Evolutionary conservation across 2,797 vertebrate genomes (phyloP).

Genomic region (Caiman crocodilus): DNA sequence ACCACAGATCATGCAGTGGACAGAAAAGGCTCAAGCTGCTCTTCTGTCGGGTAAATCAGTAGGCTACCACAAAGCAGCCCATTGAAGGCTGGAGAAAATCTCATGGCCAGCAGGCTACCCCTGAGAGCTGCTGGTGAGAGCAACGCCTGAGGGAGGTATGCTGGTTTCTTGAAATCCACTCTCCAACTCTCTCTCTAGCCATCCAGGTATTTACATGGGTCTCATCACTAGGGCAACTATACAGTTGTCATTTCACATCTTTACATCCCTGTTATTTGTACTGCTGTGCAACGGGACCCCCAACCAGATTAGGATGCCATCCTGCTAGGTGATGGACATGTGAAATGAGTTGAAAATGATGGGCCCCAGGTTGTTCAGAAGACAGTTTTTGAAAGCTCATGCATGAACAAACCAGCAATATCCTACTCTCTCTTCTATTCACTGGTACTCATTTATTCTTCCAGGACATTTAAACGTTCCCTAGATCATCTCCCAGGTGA

Average conservation of each 20-base stretch:
- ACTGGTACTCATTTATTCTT: neutral
- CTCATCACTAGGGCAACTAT: neutral
- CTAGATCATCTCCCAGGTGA: neutral
- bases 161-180: neutral
- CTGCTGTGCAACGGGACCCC: neutral
- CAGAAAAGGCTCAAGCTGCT: neutral
- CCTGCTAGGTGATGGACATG: neutral
- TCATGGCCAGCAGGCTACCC: neutral
- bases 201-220: neutral
- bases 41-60: neutral
- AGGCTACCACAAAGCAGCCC: neutral
- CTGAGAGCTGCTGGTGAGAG: neutral
- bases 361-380: neutral
- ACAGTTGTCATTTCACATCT: neutral
- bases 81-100: neutral
- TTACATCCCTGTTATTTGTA: neutral
- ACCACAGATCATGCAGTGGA: neutral
- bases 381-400: neutral
- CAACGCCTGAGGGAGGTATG: neutral
- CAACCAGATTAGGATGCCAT: neutral
- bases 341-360: neutral
- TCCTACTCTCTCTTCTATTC: neutral
- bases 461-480: rapidly evolving
- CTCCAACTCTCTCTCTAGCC: no score
- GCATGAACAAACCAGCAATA: neutral